Evolutionary conservation across 2,797 vertebrate species (phyloP).

Genomic region (Kryptopterus vitreolus): DNA sequence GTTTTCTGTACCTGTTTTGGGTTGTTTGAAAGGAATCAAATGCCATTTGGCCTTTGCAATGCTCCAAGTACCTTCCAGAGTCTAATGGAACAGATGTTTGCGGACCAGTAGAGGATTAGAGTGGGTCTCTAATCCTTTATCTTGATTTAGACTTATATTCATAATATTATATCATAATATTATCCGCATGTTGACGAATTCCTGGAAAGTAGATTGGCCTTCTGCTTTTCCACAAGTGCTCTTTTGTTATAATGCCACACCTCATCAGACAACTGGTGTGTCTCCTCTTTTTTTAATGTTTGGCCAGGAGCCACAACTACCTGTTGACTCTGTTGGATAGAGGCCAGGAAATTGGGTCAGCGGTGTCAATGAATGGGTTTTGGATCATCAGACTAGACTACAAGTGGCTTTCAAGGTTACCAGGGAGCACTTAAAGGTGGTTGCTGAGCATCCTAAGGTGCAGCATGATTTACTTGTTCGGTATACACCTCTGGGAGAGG

Average conservation of each 20-base stretch:
- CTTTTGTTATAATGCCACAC: neutral
- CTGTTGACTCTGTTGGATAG: constrained; percentile 5
- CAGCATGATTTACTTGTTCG: neutral
- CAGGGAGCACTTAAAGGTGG: neutral
- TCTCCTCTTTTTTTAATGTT: neutral
- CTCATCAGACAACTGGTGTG: neutral
- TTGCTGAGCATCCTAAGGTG: neutral
- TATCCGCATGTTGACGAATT: neutral
- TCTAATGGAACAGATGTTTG: too few species aligned
- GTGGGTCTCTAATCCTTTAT: too few species aligned
- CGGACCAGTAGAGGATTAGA: too few species aligned
- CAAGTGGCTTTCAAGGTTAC: neutral
- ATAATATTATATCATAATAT: too few species aligned
- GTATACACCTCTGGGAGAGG: neutral
- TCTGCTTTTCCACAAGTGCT: neutral
- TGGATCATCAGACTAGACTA: neutral
- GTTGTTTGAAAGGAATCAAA: too few species aligned
- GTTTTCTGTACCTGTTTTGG: too few species aligned
- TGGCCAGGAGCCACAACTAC: constrained; percentile 3
- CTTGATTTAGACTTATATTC: too few species aligned
- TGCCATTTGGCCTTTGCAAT: too few species aligned
- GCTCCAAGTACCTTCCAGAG: too few species aligned
- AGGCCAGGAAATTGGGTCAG: neutral
- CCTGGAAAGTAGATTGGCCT: neutral
- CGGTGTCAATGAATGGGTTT: neutral